Conservation (phyloP, 1,140 invertebrate species). For the Heliconius hewitsoni region DNA sequence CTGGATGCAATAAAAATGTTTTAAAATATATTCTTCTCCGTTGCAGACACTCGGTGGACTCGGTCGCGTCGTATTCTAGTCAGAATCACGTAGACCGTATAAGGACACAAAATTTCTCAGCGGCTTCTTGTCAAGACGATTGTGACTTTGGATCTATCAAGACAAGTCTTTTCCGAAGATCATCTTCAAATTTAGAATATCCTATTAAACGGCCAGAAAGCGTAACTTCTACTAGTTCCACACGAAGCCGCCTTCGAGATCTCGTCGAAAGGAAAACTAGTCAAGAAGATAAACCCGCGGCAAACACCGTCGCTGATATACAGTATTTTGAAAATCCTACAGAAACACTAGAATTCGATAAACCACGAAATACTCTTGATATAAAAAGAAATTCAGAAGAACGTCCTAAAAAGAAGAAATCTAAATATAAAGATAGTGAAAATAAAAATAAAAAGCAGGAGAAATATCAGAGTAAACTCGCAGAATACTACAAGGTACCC, state of each 20-base stretch:
- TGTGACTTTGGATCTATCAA: slow-evolving; percentile 75
- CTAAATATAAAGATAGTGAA: slow-evolving; percentile 66
- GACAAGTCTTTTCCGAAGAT: slow-evolving; percentile 75
- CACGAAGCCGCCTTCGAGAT: slow-evolving; percentile 79
- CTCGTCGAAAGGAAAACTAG: slow-evolving; percentile 78
- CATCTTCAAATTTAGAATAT: slow-evolving; percentile 76
- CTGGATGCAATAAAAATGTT: neutral
- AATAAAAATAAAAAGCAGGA: slow-evolving; percentile 76
- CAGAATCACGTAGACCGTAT: slow-evolving; percentile 82
- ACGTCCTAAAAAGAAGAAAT: slow-evolving; percentile 71
- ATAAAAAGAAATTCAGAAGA: slow-evolving; percentile 67
- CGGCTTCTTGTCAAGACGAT: slow-evolving; percentile 79
- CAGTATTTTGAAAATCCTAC: slow-evolving; percentile 80
- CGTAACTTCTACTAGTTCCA: slow-evolving; percentile 74
- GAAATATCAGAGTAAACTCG: slow-evolving; percentile 76
- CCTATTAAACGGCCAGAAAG: slow-evolving; percentile 72
- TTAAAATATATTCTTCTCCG: slow-evolving; percentile 67
- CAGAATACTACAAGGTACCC: slow-evolving; percentile 74
- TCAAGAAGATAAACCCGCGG: slow-evolving; percentile 74
- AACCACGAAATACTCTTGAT: slow-evolving; percentile 64
- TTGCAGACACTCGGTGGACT: slow-evolving; percentile 82
- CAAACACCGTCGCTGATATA: slow-evolving; percentile 75
- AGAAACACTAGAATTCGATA: slow-evolving; percentile 78
- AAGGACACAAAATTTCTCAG: slow-evolving; percentile 78
- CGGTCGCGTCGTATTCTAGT: slow-evolving; percentile 81